Evolutionary conservation across 2,113 vertebrate species (phyloP).

Genomic region (Protobothrops flavoviridis): DNA sequence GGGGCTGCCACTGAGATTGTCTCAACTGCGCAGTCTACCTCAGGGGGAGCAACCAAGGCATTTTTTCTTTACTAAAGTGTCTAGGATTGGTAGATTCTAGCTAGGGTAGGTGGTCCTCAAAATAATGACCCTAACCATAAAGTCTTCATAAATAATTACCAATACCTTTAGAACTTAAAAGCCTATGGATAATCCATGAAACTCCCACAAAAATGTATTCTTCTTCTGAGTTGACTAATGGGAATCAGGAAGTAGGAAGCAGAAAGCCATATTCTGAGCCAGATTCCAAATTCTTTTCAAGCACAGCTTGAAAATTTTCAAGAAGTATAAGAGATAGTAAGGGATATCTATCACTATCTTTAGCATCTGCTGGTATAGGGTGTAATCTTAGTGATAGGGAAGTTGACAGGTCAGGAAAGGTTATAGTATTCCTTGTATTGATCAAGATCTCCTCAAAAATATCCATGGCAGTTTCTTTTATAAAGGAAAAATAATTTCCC

Average conservation of each 20-base stretch:
- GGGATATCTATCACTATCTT: background rate
- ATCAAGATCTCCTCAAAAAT: background rate
- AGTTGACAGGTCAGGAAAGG: background rate
- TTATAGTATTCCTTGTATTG: background rate
- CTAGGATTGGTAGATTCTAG: background rate
- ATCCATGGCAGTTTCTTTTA: background rate
- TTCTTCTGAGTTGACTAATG: background rate
- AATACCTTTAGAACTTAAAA: background rate
- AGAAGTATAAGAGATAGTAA: background rate
- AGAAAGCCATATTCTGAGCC: background rate
- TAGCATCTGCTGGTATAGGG: background rate
- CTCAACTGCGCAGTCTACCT: background rate
- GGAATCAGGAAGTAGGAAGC: background rate
- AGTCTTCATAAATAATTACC: background rate
- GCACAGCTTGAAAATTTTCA: background rate
- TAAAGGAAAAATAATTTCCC: background rate
- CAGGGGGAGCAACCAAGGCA: background rate
- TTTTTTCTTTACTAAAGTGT: background rate
- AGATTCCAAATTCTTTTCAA: background rate
- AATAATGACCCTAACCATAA: background rate
- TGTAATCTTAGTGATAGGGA: background rate
- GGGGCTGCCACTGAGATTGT: background rate
- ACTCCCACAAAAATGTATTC: background rate
- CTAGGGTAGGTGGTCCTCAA: background rate
- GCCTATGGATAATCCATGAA: background rate